Evolutionary conservation across 2,113 vertebrate species (phyloP), one percentile per base, ranked within the genome.

Genomic region (Lampris incognitus): DNA sequence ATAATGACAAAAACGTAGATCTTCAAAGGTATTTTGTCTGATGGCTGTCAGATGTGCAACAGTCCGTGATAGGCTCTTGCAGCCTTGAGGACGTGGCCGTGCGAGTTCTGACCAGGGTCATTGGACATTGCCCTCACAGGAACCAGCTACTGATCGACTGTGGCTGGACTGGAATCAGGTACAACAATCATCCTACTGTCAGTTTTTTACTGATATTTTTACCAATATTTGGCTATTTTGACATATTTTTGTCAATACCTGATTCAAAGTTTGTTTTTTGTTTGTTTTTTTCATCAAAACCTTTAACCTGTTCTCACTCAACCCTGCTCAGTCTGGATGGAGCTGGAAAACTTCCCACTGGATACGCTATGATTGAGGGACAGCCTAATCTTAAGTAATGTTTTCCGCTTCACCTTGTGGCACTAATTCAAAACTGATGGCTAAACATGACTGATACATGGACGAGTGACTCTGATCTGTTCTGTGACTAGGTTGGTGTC

Each of bases 141-240:
- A 93, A 95, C 85, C 96, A 96, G 91, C 84, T 97, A 41, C 88
- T 96, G 40, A 73, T 96, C 40, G 96, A 96, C 89, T 96, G 96
- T 2, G 95, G 96, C 0, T 96, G 95, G 95, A 37, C 89, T 0
- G 95, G 83, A 72, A 68, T 93, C 72, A 93, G 92, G 91, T 93
- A 73, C 54, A 1, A n/a, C 4, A 13, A 42, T 69, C 6, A 39
- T 11, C 37, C 13, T 36, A 4, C 9, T 59, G 38, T 38, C 6
- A 46, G 44, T 46, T 46, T 4, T 46, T 3, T 46, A 46, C 3
- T 3, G 44, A 46, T 46, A 60, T 44, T 57, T 60, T 78, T 75
- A 1, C 58, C 39, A 40, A 40, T 24, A 24, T 24, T 24, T 24
- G 24, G 24, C 24, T 24, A 24, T 24, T 8, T 60, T 6, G 50